Percentiles rank a stretch among this genome's conserved stretches.
Conservation (phyloP, 2,797 vertebrate species). For the Erpetoichthys calabaricus region DNA sequence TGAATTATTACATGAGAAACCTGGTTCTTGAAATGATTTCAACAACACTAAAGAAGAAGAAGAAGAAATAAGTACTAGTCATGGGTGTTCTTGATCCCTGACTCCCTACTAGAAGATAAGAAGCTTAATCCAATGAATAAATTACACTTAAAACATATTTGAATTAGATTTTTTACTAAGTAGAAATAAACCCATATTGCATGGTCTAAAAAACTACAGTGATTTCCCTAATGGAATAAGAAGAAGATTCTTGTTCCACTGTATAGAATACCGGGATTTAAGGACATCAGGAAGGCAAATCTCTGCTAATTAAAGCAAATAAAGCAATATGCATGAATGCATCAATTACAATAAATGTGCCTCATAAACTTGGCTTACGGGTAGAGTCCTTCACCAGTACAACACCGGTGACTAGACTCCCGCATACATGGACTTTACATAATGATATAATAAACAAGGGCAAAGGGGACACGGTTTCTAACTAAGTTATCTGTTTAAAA, state of each 20-base stretch:
- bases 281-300: slow-evolving; percentile 4
- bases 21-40: not conserved
- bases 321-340: slow-evolving; percentile 5
- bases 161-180: slow-evolving; percentile 15
- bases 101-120: slow-evolving; percentile 18
- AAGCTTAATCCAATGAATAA: slow-evolving; percentile 18
- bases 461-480: too few species aligned
- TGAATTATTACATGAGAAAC: too few species aligned
- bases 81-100: slow-evolving; percentile 14
- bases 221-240: slow-evolving; percentile 6
- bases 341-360: slow-evolving; percentile 29
- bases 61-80: slow-evolving; percentile 8
- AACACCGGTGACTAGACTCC: too few species aligned
- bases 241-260: slow-evolving; percentile 3
- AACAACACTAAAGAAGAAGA: slow-evolving; percentile 10
- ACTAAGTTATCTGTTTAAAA: too few species aligned
- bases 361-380: slow-evolving; percentile 19
- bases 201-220: slow-evolving; percentile 1
- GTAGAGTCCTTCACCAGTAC: too few species aligned
- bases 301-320: not conserved
- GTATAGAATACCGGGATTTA: not conserved
- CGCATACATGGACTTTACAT: too few species aligned
- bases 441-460: too few species aligned
- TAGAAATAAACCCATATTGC: slow-evolving; percentile 4
- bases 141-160: slow-evolving; percentile 17